A percentile compares a stretch with the other conserved stretches of the same genome.
These are phyloP conservation scores for Anser brachyrhynchus DNA, from an alignment of 2,113 vertebrate genomes.

Conservation along the genomic window DNA sequence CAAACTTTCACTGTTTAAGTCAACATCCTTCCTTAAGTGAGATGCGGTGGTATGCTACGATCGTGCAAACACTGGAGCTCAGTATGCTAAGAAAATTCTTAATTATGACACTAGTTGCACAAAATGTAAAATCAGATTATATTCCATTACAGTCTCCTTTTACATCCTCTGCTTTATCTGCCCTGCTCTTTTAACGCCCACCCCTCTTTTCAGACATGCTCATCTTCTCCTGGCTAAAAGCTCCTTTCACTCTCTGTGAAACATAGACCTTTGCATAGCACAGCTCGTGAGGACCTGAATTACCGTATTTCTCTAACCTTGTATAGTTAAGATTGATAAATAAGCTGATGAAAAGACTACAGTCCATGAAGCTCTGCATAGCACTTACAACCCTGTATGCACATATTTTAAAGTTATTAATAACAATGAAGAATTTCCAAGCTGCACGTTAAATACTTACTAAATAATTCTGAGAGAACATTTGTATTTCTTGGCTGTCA, in stretches of 20 bases:
- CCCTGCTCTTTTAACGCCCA: not conserved
- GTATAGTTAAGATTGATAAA: not conserved
- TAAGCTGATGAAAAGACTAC: not conserved
- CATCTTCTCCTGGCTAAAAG: not conserved
- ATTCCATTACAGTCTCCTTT: not conserved
- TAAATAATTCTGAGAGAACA: not conserved
- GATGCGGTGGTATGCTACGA: too few relatives aligned
- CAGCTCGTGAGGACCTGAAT: not conserved
- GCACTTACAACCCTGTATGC: not conserved
- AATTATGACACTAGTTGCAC: not conserved
- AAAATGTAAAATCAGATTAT: not conserved
- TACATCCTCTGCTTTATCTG: too few relatives aligned
- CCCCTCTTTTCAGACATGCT: not conserved
- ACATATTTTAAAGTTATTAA: not conserved
- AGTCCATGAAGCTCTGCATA: not conserved
- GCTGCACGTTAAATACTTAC: not conserved
- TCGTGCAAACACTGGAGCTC: not conserved
- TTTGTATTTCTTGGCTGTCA: not conserved
- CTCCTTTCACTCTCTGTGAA: not conserved
- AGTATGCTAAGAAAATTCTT: not conserved
- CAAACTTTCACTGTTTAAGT: not conserved
- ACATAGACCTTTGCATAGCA: not conserved
- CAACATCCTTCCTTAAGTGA: not conserved
- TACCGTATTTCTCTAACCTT: not conserved
- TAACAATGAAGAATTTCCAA: not conserved